A percentile compares a stretch with the other conserved stretches of the same genome.
These are phyloP conservation scores for Autographa pulchrina DNA, from an alignment of 2,888 invertebrate species.

Conservation along the genomic window DNA sequence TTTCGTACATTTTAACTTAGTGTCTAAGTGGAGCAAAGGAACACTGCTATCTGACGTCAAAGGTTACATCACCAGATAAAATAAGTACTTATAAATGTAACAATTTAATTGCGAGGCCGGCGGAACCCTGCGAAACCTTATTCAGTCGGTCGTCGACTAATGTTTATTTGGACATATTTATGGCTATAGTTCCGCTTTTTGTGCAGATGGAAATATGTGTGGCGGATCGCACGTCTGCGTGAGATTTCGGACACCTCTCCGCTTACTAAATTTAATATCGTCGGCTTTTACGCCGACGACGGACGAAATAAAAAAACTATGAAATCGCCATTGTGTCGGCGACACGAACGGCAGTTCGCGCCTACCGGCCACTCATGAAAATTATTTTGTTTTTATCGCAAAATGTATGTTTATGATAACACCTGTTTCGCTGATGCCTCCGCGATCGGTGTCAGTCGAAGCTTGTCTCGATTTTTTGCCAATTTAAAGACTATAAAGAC, in stretches of 20 bases:
- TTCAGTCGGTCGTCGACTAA: conserved; percentile 83
- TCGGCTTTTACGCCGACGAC: conserved; percentile 85
- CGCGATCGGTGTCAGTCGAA: conserved; percentile 87
- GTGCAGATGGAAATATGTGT: conserved; percentile 89
- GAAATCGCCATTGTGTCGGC: conserved; percentile 89
- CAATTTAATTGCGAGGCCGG: conserved; percentile 65
- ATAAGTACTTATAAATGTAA: conserved; percentile 32
- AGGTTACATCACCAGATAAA: conserved; percentile 15
- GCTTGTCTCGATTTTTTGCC: conserved; percentile 88
- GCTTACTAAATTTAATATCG: conserved; percentile 90
- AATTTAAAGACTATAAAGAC: conserved; percentile 88
- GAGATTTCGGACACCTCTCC: conserved; percentile 90
- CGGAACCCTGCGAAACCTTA: conserved; percentile 80
- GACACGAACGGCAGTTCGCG: conserved; percentile 88
- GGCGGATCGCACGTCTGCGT: conserved; percentile 90
- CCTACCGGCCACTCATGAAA: conserved; percentile 89
- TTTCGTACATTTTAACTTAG: not conserved
- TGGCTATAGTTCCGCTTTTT: conserved; percentile 90
- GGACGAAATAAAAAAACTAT: conserved; percentile 83
- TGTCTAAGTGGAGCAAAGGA: not conserved
- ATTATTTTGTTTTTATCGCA: conserved; percentile 89
- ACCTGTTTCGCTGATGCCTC: conserved; percentile 89
- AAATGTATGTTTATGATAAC: conserved; percentile 90
- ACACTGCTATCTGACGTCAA: not conserved
- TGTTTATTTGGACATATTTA: conserved; percentile 90